Evolutionary conservation across 2,888 invertebrate genomes (phyloP).

Genomic region (Mystacides longicornis): DNA sequence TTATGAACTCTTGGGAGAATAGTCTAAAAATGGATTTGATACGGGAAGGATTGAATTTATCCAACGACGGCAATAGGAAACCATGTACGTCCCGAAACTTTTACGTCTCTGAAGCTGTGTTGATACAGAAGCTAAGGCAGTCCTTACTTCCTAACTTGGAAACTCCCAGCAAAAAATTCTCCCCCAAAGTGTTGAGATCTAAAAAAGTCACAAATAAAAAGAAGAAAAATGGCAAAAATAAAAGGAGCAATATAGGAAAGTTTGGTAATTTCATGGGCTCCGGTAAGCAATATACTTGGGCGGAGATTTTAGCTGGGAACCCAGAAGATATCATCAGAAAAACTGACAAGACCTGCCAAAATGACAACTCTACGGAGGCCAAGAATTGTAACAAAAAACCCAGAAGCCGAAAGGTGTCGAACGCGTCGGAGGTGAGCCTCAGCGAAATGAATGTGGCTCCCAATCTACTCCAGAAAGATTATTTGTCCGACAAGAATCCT

Average conservation of each 20-base stretch:
- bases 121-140: conserved; percentile 43
- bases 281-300: conserved; percentile 57
- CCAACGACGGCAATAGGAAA: conserved; percentile 43
- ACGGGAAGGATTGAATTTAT: conserved; percentile 41
- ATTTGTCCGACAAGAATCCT: conserved; percentile 49
- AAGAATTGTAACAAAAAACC: conserved; percentile 38
- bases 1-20: conserved; percentile 38
- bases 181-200: conserved; percentile 58
- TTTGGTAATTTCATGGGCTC: conserved; percentile 49
- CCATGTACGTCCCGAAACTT: conserved; percentile 45
- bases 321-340: conserved; percentile 56
- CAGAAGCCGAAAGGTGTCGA: conserved; percentile 42
- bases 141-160: conserved; percentile 45
- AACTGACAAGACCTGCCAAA: conserved; percentile 29
- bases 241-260: conserved; percentile 42
- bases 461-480: conserved; percentile 41
- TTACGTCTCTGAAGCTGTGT: conserved; percentile 44
- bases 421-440: conserved; percentile 34
- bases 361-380: conserved; percentile 33
- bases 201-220: conserved; percentile 44
- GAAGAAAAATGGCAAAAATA: conserved; percentile 41
- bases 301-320: conserved; percentile 56
- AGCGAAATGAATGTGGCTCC: conserved; percentile 36
- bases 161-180: conserved; percentile 45
- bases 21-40: conserved; percentile 41